A percentile compares a stretch with the other conserved stretches of the same genome.
Evolutionary conservation across 1,140 invertebrate species (phyloP).

Genomic region (Drosophila subpulchrella): DNA sequence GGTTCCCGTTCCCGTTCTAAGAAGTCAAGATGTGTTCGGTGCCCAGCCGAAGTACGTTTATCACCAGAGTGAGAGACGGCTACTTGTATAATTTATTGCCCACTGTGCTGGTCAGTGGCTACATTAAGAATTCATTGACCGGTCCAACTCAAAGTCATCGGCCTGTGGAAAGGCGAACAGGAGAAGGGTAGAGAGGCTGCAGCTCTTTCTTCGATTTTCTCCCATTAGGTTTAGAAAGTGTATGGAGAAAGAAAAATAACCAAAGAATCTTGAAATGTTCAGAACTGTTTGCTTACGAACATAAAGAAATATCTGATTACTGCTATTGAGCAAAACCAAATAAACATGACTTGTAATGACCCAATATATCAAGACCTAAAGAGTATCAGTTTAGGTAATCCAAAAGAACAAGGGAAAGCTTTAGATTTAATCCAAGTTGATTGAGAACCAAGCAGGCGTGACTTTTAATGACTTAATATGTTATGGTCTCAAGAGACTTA

Average conservation of each 20-base stretch:
- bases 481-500: not conserved
- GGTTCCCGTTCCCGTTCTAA: conserved; percentile 39
- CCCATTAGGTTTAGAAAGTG: conserved; percentile 50
- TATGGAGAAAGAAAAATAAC: conserved; percentile 32
- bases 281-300: not conserved
- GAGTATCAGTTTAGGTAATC: not conserved
- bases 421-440: not conserved
- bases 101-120: conserved; percentile 40
- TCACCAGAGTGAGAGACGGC: conserved; percentile 48
- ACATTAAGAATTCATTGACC: conserved; percentile 81
- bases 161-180: conserved; percentile 53
- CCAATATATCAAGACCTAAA: not conserved
- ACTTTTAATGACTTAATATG: conserved; percentile 16
- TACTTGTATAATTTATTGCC: conserved; percentile 78
- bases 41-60: conserved; percentile 46
- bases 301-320: not conserved
- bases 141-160: conserved; percentile 70
- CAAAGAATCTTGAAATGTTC: conserved; percentile 4
- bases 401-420: not conserved
- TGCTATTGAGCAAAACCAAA: not conserved
- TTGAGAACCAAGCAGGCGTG: conserved; percentile 38
- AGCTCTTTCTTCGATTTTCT: conserved; percentile 37
- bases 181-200: conserved; percentile 67
- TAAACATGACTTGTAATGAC: not conserved
- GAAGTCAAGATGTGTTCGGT: not conserved